Base-by-base conservation (phyloP, 1,140 invertebrate species). In the Pristionchus pacificus region DNA sequence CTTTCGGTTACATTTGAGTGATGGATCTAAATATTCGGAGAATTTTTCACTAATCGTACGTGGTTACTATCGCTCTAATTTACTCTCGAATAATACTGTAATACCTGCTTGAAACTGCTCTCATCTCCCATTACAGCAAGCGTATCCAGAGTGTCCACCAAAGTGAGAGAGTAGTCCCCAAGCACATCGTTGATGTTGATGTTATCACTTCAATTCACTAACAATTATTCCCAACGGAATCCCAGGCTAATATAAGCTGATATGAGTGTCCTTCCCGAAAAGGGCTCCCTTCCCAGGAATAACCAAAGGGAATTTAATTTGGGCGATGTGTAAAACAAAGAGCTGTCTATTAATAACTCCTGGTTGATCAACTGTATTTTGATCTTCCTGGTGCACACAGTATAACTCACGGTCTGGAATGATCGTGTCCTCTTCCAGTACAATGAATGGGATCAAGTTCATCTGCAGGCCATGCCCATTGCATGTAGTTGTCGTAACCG, bases 101-200 rank as follows among this genome's bases (percentile, higher is more conserved):
- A 6, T 10, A 49, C 38, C 38, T 49, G 38, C 19, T 49, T 6
- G 38, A 49, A 49, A 10, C 38, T 19, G 6, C 38, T 19, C 38
- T 10, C 38, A 49, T 89, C 87, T 32, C 86, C 86, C 80, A 89
- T 85, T 31, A 88, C 87, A 38, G 85, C 86, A 32, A 89, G 77
- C 1, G 88, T 87, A 74, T 87, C 87, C 31, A 89, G 78, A 3
- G 86, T 80, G 80, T 89, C 88, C 57, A 82, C 84, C 60, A 89
- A 77, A 25, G 87, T 88, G 32, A 89, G 78, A 31, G 85, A 85
- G 79, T 88, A 89, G 74, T 90, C 89, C 60, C 90, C 90, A 1
- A 90, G 83, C 19, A 89, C 88, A 85, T 90, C 90, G 85, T 90
- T 90, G 59, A 90, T 90, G 78, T 91, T 90, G 66, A 90, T 89